These are phyloP conservation scores for Psittacara wagleri DNA, from an alignment of 2,113 vertebrate genomes.

Conservation along the genomic window DNA sequence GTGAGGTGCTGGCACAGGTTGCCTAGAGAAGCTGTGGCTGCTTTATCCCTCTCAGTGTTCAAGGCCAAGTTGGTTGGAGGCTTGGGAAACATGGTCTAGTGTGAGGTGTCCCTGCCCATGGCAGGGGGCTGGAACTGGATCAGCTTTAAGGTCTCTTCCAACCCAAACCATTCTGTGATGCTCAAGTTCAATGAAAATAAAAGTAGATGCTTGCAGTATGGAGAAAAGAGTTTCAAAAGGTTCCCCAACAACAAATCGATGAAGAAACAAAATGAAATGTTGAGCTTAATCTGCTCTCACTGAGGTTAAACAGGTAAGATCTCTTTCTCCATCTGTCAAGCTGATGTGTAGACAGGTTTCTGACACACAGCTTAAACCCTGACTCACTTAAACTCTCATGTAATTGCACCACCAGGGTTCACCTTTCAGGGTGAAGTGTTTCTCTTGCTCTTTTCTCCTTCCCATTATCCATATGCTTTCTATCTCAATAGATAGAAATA, in stretches of 20 bases:
- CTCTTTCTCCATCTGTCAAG: not conserved
- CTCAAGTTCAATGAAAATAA: not conserved
- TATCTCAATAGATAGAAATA: not conserved
- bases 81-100: not conserved
- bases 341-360: not conserved
- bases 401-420: not conserved
- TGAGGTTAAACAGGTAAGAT: not conserved
- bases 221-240: not conserved
- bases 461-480: fast-evolving
- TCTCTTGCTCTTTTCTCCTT: not conserved
- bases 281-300: not conserved
- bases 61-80: not conserved
- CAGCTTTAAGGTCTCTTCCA: not conserved
- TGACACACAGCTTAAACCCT: not conserved
- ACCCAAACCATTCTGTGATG: not conserved
- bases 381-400: not conserved
- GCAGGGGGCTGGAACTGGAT: not conserved
- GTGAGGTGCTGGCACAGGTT: not conserved
- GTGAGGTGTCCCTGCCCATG: not conserved
- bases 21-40: not conserved
- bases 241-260: not conserved
- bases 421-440: not conserved
- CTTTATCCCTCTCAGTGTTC: not conserved
- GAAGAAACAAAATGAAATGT: not conserved
- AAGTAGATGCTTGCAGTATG: fast-evolving